Base-by-base conservation (phyloP, 2,797 vertebrate species). In the Vipera ursinii region DNA sequence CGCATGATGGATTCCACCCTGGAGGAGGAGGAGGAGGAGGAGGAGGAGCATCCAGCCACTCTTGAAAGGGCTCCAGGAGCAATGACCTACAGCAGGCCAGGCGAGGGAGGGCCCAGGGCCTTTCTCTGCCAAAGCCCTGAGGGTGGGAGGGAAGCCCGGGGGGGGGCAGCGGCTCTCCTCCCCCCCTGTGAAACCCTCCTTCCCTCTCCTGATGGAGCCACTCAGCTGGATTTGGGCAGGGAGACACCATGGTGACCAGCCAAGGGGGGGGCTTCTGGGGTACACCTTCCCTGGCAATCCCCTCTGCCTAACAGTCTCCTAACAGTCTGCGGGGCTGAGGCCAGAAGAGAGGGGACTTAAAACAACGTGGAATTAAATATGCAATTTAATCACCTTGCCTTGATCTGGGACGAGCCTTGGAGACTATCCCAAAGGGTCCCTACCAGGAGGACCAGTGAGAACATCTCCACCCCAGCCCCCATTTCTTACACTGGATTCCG, bases 1-100 rank as follows among this genome's bases (percentile, higher is more conserved):
- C 51, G 96, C 56, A 32, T 98, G 98, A 98, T 98, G 97, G 97
- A 98, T 98, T 97, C 97, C 97, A 97, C 97, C 98, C 96, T 3
- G 28, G 12, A n/a, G 13, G 13, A 69, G 65, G 3, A 28, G 61
- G 60, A 28, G 60, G 59, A 60, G 60, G 59, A 60, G 59, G 59
- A 60, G 60, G 65, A 32, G 0, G 95, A 96, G 96, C 96, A 96
- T 91, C 3, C 0, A 14, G 92, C 96, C 97, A 89, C 97, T 65
- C 95, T 88, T 91, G 97, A 95, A 96, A 97, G 96, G 95, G 95
- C 97, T 96, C 92, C 13, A 51, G 86, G 96, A 97, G 93, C 32
- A 65, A 91, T 55, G 94, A 86, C 94, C 95, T 94, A 87, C 95
- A 38, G 91, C 94, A 94, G 91, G 94, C 93, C 91, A 90, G 86